phyloP scores from a whole-genome alignment of 2,113 vertebrate species.

The Nettapus auritus region DNA sequence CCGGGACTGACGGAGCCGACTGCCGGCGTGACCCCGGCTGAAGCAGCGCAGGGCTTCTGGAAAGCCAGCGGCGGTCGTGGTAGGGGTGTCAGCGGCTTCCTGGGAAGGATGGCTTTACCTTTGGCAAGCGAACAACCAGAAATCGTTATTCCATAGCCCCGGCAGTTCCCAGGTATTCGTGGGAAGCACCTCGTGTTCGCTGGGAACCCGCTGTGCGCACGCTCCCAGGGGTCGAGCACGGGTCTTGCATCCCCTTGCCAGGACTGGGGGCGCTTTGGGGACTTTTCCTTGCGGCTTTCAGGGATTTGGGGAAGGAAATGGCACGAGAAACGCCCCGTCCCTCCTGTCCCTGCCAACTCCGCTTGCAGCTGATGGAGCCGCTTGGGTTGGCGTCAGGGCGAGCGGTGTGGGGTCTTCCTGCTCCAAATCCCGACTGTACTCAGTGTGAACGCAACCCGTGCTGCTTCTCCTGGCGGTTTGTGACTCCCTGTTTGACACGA shows the following conservation, averaged over 20 bases:
- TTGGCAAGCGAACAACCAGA: neutral
- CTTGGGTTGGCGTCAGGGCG: neutral
- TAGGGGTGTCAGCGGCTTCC: neutral
- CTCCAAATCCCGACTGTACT: neutral
- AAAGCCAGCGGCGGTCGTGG: neutral
- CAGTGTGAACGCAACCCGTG: neutral
- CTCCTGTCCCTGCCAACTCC: too few species aligned
- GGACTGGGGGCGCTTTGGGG: neutral
- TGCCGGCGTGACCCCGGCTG: accelerated
- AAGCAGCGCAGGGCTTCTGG: neutral
- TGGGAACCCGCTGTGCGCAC: neutral
- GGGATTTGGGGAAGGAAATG: neutral
- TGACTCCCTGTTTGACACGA: neutral
- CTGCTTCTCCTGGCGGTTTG: neutral
- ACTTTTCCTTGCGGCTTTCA: neutral
- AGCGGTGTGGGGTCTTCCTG: neutral
- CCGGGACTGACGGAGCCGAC: neutral
- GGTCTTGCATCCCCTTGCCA: neutral
- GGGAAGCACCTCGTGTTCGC: neutral
- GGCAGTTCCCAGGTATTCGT: neutral
- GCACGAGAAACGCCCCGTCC: neutral
- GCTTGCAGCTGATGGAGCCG: neutral
- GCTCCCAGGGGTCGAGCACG: neutral
- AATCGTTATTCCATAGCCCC: neutral
- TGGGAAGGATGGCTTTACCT: neutral